A percentile compares a stretch with the other conserved stretches of the same genome.
phyloP scores from a whole-genome alignment of 2,888 invertebrate genomes.

The Drosophila nr. fundita region DNA sequence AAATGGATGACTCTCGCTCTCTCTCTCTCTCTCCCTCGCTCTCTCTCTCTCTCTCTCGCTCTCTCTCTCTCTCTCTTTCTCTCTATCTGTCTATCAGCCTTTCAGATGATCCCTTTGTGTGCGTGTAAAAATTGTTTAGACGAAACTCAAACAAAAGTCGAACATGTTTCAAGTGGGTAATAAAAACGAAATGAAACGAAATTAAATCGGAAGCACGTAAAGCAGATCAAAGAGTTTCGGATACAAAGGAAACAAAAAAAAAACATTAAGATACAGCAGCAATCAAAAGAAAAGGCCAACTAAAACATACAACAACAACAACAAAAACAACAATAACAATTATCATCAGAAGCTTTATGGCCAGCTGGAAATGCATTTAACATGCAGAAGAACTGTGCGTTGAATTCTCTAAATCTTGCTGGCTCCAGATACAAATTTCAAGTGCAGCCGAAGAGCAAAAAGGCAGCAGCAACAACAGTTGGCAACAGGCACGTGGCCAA shows the following conservation, averaged over 20 bases:
- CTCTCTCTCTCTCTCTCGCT: background rate
- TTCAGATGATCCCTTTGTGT: background rate
- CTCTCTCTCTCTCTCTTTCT: background rate
- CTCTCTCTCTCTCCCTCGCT: background rate
- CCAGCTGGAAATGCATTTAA: constrained; percentile 44
- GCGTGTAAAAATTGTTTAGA: constrained; percentile 53
- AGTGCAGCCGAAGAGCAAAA: constrained; percentile 4
- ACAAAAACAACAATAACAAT: constrained; percentile 15
- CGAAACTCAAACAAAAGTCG: constrained; percentile 51
- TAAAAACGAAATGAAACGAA: constrained; percentile 62
- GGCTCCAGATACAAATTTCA: constrained; percentile 1
- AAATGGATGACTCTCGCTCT: constrained; percentile 53
- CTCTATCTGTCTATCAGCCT: constrained; percentile 1
- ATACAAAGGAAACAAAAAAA: constrained; percentile 16
- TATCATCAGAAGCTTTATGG: constrained; percentile 44
- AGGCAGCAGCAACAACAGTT: background rate
- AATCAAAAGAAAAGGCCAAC: constrained; percentile 17
- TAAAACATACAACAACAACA: constrained; percentile 25
- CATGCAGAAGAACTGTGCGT: constrained; percentile 6
- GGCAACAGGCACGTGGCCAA: constrained; percentile 8
- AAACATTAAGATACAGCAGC: constrained; percentile 18
- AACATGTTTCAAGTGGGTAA: constrained; percentile 70
- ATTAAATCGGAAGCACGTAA: constrained; percentile 74
- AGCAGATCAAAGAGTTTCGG: constrained; percentile 65
- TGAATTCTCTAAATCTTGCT: constrained; percentile 5